Base-by-base conservation (phyloP, 2,888 invertebrate species). In the Erebia aethiops region DNA sequence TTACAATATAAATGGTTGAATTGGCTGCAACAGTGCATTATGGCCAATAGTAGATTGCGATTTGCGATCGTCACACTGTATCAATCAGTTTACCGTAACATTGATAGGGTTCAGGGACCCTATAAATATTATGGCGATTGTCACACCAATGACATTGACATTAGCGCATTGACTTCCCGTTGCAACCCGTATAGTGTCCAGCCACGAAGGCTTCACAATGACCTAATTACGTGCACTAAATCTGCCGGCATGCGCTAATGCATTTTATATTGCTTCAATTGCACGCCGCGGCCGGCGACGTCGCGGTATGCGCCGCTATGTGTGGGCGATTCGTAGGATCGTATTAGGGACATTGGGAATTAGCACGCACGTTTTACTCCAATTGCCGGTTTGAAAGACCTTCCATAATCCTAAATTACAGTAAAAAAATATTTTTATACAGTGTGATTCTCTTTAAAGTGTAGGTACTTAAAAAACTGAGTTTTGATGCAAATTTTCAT, bases 241-340 rank as follows among this genome's bases (percentile, higher is more conserved):
- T 91, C 90, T 88, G 88, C 83, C 87, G 88, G 82, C 89, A 88
- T 85, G 83, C 85, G 84, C 81, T 87, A 93, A 93, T 93, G 93
- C 91, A 92, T 93, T 93, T 93, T 93, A 93, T 92, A 93, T 93
- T 93, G 92, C 91, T 89, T 90, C 90, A 93, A 93, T 93, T 93
- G 92, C 85, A 80, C 82, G 67, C 84, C 81, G 56, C 56, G 26
- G 54, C 18, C 54, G 84, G 86, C 87, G 92, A 87, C 91, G 92
- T 87, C 92, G 91, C 84, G 91, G 92, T 89, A 91, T 92, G 92
- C 90, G 80, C 82, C 78, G 75, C 73, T 71, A 76, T 85, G 91
- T 88, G 92, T 93, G 92, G 93, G 93, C 92, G 90, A 88, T 91
- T 91, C 91, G 87, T 87, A 84, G 90, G 90, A 92, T 84, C 84